Conservation (phyloP, 2,113 vertebrate species). For the Prochilodus magdalenae region DNA sequence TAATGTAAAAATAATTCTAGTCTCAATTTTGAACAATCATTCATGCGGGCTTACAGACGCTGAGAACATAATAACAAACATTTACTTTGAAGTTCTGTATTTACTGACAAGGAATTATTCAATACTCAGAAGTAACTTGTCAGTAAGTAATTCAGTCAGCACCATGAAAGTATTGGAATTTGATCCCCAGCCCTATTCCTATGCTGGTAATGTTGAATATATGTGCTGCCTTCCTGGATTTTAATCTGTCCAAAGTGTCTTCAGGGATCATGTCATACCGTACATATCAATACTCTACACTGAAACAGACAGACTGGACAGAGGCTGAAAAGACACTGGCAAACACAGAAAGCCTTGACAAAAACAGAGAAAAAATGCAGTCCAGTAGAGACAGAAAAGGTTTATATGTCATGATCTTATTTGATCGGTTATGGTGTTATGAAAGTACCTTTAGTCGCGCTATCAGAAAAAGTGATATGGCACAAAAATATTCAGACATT, state of each 20-base stretch:
- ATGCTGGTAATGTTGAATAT: neutral
- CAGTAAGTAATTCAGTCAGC: too few species aligned
- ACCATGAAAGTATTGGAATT: too few species aligned
- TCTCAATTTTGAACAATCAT: too few species aligned
- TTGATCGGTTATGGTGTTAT: constrained; percentile 21
- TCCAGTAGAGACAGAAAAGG: neutral
- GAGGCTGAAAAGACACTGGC: constrained; percentile 8
- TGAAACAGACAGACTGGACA: constrained; percentile 15
- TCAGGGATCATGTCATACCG: constrained; percentile 19
- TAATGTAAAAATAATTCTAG: too few species aligned
- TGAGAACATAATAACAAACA: too few species aligned
- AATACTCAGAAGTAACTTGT: too few species aligned
- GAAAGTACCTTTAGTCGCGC: neutral
- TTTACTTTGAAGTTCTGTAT: too few species aligned
- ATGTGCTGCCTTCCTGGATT: too few species aligned
- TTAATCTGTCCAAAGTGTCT: too few species aligned
- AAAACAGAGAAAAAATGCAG: constrained; percentile 19
- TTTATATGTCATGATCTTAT: neutral
- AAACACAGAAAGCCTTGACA: constrained; percentile 33
- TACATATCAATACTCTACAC: neutral
- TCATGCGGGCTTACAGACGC: too few species aligned
- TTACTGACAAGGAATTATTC: too few species aligned
- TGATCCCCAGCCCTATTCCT: neutral
- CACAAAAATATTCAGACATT: constrained; percentile 40
- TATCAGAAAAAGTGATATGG: constrained; percentile 19